These are phyloP conservation scores for Calcarius lapponicus DNA, from an alignment of 2,797 vertebrate species.

Conservation along the genomic window DNA sequence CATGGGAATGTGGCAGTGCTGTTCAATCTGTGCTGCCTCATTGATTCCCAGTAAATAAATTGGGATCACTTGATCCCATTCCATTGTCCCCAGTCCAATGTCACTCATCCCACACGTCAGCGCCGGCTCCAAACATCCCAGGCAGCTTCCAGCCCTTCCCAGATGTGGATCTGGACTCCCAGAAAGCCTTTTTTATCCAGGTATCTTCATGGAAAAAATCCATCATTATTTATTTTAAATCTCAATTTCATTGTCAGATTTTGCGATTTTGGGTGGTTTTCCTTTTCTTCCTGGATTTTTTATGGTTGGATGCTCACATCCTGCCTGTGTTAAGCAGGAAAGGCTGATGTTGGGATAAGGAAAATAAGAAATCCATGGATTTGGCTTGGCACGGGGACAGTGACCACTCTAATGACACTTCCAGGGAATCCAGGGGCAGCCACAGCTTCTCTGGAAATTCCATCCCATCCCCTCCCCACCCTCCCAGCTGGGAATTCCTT, in stretches of 20 bases:
- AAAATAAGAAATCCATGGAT: neutral
- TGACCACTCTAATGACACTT: neutral
- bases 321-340: neutral
- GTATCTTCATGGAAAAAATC: neutral
- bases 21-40: neutral
- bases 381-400: neutral
- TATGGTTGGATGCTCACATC: neutral
- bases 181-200: neutral
- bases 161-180: neutral
- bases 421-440: neutral
- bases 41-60: neutral
- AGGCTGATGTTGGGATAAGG: neutral
- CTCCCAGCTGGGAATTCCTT: neutral
- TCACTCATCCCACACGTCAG: fast-evolving
- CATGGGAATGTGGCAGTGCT: neutral
- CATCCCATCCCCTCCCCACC: neutral
- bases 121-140: neutral
- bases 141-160: neutral
- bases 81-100: fast-evolving
- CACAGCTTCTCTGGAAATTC: neutral
- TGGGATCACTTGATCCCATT: fast-evolving
- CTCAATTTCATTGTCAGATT: neutral
- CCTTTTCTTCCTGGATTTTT: neutral
- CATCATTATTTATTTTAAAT: no score
- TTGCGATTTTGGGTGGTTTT: fast-evolving